These are phyloP conservation scores for Nicator chloris DNA, from an alignment of 2,113 vertebrate genomes.

Conservation along the genomic window DNA sequence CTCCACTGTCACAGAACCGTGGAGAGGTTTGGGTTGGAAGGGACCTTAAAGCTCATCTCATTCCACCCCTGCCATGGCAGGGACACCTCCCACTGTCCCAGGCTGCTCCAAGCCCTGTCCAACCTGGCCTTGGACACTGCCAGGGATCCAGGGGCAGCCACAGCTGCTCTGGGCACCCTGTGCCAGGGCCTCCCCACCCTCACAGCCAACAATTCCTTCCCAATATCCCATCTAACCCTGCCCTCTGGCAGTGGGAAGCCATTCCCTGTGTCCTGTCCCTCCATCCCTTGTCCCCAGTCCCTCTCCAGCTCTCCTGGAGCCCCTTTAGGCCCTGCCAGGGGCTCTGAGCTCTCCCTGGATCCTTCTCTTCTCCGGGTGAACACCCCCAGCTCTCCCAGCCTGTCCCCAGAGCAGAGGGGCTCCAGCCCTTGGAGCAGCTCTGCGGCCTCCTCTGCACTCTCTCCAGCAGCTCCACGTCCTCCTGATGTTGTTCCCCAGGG, in stretches of 20 bases:
- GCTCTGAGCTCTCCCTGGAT: neutral
- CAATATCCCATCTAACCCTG: neutral
- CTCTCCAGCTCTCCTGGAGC: too few species aligned
- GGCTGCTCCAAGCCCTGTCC: neutral
- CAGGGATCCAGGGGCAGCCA: neutral
- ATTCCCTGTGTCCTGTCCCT: too few species aligned
- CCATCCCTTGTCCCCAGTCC: too few species aligned
- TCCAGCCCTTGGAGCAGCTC: neutral
- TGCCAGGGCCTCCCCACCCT: neutral
- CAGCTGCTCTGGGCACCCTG: neutral
- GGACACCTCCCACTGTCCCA: neutral
- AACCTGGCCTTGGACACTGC: neutral
- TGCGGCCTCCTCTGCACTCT: neutral
- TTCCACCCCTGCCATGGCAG: neutral
- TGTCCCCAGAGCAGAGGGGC: neutral
- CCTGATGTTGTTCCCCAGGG: neutral
- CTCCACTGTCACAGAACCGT: fast-evolving
- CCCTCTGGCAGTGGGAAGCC: neutral
- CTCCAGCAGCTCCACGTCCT: neutral
- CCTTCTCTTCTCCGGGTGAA: neutral
- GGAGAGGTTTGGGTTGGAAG: neutral
- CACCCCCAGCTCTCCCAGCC: neutral
- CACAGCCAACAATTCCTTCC: neutral
- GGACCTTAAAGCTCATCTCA: neutral
- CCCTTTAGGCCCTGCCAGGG: too few species aligned